Percentiles rank a stretch among this genome's conserved stretches.
Evolutionary conservation across 2,113 vertebrate genomes (phyloP).

Genomic region (Bothrops jararaca): DNA sequence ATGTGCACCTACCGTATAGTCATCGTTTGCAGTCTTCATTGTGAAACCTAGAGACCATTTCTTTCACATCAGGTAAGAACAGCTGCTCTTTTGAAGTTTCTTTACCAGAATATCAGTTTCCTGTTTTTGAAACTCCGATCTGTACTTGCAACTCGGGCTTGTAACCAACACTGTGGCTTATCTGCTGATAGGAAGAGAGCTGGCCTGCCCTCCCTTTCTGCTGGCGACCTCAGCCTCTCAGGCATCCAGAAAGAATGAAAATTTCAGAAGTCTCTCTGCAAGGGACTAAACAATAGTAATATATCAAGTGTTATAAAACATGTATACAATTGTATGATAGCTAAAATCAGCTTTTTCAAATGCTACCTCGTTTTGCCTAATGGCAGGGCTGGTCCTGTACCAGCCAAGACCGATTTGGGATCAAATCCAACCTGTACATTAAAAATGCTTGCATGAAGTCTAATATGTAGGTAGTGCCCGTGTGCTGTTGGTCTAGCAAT

Average conservation of each 20-base stretch:
- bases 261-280: not conserved
- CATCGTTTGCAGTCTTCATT: not conserved
- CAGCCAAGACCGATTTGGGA: not conserved
- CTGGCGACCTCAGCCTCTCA: not conserved
- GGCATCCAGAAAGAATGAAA: not conserved
- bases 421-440: not conserved
- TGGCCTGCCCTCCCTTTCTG: not conserved
- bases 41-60: accelerated
- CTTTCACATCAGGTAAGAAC: slow-evolving; percentile 25
- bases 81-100: slow-evolving; percentile 47
- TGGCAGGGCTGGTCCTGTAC: not conserved
- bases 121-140: slow-evolving; percentile 62
- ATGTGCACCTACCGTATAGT: not conserved
- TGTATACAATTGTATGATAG: not conserved
- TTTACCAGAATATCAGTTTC: slow-evolving; percentile 56
- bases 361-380: not conserved
- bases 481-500: not conserved
- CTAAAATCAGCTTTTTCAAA: not conserved
- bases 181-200: slow-evolving; percentile 26
- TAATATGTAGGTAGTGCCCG: not conserved
- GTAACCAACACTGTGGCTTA: slow-evolving; percentile 8
- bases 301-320: not conserved
- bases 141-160: slow-evolving; percentile 37
- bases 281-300: not conserved
- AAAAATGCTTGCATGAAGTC: not conserved